Percentiles rank a stretch among this genome's conserved stretches.
Conservation (phyloP, 2,888 invertebrate species). For the Tineola bisselliella region DNA sequence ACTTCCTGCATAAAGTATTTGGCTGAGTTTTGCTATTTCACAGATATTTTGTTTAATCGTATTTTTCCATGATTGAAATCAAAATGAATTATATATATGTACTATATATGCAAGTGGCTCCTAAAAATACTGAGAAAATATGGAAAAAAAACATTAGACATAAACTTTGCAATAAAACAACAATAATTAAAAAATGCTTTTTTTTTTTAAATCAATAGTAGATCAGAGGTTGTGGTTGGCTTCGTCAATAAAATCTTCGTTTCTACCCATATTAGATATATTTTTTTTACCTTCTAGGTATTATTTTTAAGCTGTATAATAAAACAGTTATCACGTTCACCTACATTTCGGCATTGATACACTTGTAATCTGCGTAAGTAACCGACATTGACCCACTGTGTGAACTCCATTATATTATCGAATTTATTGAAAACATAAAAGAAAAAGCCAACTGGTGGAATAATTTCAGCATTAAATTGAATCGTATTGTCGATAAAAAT, state of each 20-base stretch:
- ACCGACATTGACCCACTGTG: conserved; percentile 1
- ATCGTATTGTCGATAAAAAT: not conserved
- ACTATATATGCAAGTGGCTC: no score
- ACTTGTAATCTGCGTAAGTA: not conserved
- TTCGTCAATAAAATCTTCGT: no score
- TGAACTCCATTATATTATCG: conserved; percentile 4
- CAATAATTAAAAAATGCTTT: no score
- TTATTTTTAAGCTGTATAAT: not conserved
- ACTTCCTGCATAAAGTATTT: not conserved
- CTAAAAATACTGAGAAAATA: no score
- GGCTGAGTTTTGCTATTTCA: not conserved
- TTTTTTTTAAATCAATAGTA: no score
- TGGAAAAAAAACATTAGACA: no score
- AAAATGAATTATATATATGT: no score
- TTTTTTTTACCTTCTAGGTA: not conserved
- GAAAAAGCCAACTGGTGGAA: not conserved
- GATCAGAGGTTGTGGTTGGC: no score
- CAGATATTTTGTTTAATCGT: not conserved
- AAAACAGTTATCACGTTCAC: not conserved
- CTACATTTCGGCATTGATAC: conserved; percentile 2
- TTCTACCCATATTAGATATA: no score
- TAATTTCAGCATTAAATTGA: not conserved
- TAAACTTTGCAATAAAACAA: no score
- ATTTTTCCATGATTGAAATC: not conserved
- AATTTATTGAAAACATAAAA: conserved; percentile 4